A percentile compares a stretch with the other conserved stretches of the same genome.
These are phyloP conservation scores for Rana temporaria DNA, from an alignment of 2,113 vertebrate genomes.

Conservation along the genomic window DNA sequence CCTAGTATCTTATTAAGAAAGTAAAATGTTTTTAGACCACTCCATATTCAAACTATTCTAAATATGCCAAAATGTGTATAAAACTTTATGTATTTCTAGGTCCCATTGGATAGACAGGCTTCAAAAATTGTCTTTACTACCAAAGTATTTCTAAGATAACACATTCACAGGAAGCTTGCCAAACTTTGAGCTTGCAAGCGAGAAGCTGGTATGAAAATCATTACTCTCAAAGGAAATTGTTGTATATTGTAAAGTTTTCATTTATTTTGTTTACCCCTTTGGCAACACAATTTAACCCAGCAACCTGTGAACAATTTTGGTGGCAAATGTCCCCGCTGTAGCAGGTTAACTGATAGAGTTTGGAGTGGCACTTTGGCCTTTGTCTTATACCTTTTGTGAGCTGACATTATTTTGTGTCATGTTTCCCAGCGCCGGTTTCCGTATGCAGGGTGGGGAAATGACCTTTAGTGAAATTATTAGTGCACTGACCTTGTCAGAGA, in stretches of 20 bases:
- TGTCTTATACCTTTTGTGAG: slow-evolving; percentile 53
- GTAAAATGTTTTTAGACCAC: too few relatives aligned
- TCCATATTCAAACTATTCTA: too few relatives aligned
- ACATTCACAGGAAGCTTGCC: too few relatives aligned
- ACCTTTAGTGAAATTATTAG: slow-evolving; percentile 64
- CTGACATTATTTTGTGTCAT: slow-evolving; percentile 61
- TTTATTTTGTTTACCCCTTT: neutral
- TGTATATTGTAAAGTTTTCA: neutral
- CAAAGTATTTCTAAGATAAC: too few relatives aligned
- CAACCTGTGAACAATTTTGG: neutral
- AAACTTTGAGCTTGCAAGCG: too few relatives aligned
- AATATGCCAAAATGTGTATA: too few relatives aligned
- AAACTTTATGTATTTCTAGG: too few relatives aligned
- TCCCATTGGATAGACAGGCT: too few relatives aligned
- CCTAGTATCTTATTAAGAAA: too few relatives aligned
- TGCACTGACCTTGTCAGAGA: slow-evolving; percentile 64
- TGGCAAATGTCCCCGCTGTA: slow-evolving; percentile 41
- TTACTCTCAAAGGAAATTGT: too few relatives aligned
- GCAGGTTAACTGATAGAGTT: slow-evolving; percentile 56
- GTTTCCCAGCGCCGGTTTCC: slow-evolving; percentile 48
- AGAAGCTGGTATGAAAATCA: too few relatives aligned
- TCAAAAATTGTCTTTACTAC: too few relatives aligned
- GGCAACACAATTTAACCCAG: neutral
- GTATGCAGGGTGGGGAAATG: slow-evolving; percentile 59
- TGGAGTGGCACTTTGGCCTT: slow-evolving; percentile 54